These are phyloP conservation scores for Chelonoidis abingdonii DNA, from an alignment of 2,113 vertebrate genomes.

Conservation along the genomic window DNA sequence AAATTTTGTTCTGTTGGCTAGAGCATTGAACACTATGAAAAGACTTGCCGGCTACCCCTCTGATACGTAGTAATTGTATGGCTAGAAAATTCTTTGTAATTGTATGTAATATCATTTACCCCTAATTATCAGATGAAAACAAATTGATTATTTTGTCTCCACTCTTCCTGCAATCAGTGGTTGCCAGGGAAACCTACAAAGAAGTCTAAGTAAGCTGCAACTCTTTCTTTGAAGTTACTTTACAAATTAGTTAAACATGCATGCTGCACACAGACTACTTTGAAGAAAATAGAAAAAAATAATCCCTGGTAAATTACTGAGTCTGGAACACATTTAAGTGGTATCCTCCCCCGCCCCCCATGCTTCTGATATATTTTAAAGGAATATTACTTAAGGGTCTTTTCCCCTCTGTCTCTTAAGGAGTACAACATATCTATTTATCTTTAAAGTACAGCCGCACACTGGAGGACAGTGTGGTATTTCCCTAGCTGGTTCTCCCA, in stretches of 20 bases:
- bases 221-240: slow-evolving; percentile 25
- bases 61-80: not conserved
- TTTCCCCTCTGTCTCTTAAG: not conserved
- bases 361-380: slow-evolving; percentile 27
- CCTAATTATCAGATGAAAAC: slow-evolving; percentile 66
- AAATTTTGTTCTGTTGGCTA: not conserved
- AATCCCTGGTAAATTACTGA: slow-evolving; percentile 45
- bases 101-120: slow-evolving; percentile 49
- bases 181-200: slow-evolving; percentile 55
- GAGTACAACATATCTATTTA: not conserved
- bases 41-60: not conserved
- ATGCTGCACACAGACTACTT: slow-evolving; percentile 19
- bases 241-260: slow-evolving; percentile 50
- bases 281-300: slow-evolving; percentile 56
- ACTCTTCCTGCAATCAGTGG: slow-evolving; percentile 42
- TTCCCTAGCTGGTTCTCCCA: not conserved
- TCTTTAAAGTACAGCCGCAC: not conserved
- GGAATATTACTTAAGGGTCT: not conserved
- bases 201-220: slow-evolving; percentile 26
- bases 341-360: not conserved
- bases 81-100: slow-evolving; percentile 37
- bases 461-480: not conserved
- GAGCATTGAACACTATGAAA: not conserved
- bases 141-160: slow-evolving; percentile 66
- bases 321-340: slow-evolving; percentile 33